Conservation (phyloP, 2,113 vertebrate species). For the Typhlomys cinereus region DNA sequence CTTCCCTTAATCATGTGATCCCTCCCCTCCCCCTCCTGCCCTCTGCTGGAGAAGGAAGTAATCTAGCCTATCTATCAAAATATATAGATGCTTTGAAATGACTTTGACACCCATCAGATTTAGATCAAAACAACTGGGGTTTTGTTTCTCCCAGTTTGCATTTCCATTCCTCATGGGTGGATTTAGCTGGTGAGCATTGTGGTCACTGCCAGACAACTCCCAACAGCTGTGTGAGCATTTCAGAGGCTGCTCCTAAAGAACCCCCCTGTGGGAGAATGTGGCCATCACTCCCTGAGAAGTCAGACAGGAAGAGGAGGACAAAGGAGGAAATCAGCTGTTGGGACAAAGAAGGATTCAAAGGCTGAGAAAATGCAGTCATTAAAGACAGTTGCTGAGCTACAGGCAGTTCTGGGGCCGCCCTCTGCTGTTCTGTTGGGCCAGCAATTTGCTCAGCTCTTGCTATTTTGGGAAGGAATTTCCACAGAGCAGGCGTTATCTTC, state of each 20-base stretch:
- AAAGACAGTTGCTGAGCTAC: constrained; percentile 70
- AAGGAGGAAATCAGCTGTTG: constrained; percentile 81
- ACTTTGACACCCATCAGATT: neutral
- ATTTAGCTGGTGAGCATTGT: neutral
- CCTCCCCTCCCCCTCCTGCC: rapidly evolving
- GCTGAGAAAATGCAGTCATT: constrained; percentile 38
- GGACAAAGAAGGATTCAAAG: constrained; percentile 62
- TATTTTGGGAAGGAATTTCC: constrained; percentile 88
- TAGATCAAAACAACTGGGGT: neutral
- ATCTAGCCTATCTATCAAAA: neutral
- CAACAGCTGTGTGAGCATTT: constrained; percentile 76
- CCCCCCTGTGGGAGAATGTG: constrained; percentile 63
- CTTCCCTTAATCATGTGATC: neutral
- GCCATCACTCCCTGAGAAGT: constrained; percentile 60
- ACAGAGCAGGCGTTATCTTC: constrained; percentile 78
- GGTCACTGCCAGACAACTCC: constrained; percentile 44
- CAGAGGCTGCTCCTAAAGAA: constrained; percentile 67
- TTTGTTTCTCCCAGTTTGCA: neutral
- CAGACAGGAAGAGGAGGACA: constrained; percentile 67
- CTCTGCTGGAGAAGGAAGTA: neutral
- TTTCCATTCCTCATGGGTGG: neutral
- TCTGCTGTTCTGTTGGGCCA: constrained; percentile 66
- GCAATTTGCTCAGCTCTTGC: constrained; percentile 71
- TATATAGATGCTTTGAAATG: neutral
- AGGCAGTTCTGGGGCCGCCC: constrained; percentile 69